Base-by-base conservation (phyloP, 2,888 invertebrate genomes). In the Linhomoeus sp. region DNA sequence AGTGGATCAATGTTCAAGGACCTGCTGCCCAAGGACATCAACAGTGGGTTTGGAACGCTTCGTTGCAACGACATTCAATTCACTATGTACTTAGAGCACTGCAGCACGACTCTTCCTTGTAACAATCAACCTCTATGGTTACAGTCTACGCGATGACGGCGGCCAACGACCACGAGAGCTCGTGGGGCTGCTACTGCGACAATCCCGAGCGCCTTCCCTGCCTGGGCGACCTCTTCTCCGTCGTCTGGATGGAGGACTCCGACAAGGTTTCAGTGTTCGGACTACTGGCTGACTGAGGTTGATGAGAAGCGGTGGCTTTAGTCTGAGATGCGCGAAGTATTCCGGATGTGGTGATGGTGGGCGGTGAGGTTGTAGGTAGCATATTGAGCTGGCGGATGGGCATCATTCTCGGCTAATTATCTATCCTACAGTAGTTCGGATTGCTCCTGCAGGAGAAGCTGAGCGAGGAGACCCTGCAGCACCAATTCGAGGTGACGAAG, bases 221-320 rank as follows among this genome's bases (percentile, higher is more conserved):
- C 58, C 66, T 76, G 7, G 76, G 75, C 14, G 76, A 76, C 61
- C 67, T 73, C 3, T 76, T 75, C 64, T 73, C 73, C 53, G 72
- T 75, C 20, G 72, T 67, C 47, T 76, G 76, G 76, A 73, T 76
- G 73, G 69, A 74, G 56, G 73, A 75, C 58, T 68, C 72, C 33
- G 74, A 75, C 50, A 56, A 59, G 51, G 69, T 69, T 50, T 1
- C 25, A 5, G 14, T 17, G 19, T 40, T n/a, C 9, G 17, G 25
- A 12, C 22, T 43, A 14, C 17, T 43, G 19, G 9, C 26, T 12
- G n/a, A 23, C 33, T 43, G 17, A 7, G 19, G 20, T 29, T 41
- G n/a, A n/a, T n/a, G n/a, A n/a, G n/a, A n/a, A n/a, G n/a, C n/a
- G n/a, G n/a, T n/a, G n/a, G n/a, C n/a, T n/a, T n/a, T n/a, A n/a